These are phyloP conservation scores for Tympanuchus pallidicinctus DNA, from an alignment of 2,113 vertebrate genomes.

Conservation along the genomic window DNA sequence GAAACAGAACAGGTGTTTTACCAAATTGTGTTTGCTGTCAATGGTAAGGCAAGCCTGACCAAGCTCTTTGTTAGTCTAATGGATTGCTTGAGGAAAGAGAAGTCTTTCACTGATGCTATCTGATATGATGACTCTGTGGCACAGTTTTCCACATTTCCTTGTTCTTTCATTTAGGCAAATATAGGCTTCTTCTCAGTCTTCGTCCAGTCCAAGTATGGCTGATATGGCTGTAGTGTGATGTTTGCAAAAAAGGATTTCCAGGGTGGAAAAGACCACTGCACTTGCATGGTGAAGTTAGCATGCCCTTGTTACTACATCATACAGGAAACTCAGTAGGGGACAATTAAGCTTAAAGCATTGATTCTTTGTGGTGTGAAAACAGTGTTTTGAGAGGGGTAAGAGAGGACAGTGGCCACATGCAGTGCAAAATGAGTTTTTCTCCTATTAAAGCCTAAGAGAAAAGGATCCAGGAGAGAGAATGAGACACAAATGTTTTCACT, in stretches of 20 bases:
- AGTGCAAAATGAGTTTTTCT: background rate
- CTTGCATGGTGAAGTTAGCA: background rate
- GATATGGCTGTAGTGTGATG: background rate
- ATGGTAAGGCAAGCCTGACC: background rate
- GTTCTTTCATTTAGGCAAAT: background rate
- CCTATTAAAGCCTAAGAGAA: background rate
- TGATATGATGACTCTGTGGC: background rate
- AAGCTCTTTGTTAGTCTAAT: background rate
- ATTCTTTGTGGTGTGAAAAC: constrained; percentile 26
- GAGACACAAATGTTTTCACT: constrained; percentile 6
- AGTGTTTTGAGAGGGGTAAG: background rate
- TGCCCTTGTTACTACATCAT: constrained; percentile 1
- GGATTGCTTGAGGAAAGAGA: background rate
- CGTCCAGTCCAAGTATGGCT: background rate
- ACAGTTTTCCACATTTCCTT: background rate
- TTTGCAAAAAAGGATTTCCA: background rate
- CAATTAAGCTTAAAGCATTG: constrained; percentile 31
- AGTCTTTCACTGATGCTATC: background rate
- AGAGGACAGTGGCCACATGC: background rate
- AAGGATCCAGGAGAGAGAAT: background rate
- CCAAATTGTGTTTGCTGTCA: background rate
- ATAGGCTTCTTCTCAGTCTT: background rate
- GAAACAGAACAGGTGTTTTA: background rate
- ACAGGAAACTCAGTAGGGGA: constrained; percentile 1
- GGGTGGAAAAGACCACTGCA: constrained; percentile 21